Percentiles rank a stretch among this genome's conserved stretches.
phyloP scores from a whole-genome alignment of 2,113 vertebrate genomes.

The Alces alces region DNA sequence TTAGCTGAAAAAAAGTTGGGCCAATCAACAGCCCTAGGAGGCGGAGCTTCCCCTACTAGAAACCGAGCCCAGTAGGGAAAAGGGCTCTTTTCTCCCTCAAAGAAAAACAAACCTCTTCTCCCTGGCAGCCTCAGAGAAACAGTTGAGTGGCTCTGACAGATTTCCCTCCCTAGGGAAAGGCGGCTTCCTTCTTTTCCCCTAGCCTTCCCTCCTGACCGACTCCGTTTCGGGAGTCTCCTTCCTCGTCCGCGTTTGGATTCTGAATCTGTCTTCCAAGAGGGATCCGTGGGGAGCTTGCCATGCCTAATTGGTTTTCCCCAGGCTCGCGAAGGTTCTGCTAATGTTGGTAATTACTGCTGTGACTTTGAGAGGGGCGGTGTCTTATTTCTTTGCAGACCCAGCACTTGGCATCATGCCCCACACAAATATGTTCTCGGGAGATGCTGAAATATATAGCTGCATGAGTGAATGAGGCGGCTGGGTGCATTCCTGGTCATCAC shows the following conservation, averaged over 20 bases:
- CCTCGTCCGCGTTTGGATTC: background rate
- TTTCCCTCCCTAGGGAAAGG: background rate
- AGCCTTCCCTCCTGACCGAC: too few species aligned
- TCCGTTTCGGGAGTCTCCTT: background rate
- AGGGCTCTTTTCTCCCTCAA: conserved; percentile 49
- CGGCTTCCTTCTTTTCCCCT: background rate
- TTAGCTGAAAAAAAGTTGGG: conserved; percentile 66
- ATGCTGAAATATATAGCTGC: background rate
- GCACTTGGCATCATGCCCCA: background rate
- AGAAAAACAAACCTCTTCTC: conserved; percentile 59
- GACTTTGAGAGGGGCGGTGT: background rate
- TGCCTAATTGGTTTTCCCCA: background rate
- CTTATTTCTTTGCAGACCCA: background rate
- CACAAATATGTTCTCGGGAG: background rate
- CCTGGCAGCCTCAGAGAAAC: background rate
- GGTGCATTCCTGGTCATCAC: background rate
- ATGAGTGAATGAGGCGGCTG: background rate
- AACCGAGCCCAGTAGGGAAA: conserved; percentile 70
- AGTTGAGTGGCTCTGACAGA: background rate
- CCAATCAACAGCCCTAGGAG: conserved; percentile 75
- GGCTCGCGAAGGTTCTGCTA: background rate
- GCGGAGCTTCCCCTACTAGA: conserved; percentile 78
- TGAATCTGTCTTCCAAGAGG: background rate
- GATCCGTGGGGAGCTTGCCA: background rate
- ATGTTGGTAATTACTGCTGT: background rate